Conservation (phyloP, 2,797 vertebrate genomes). For the Microctenopoma steveboyesi region DNA sequence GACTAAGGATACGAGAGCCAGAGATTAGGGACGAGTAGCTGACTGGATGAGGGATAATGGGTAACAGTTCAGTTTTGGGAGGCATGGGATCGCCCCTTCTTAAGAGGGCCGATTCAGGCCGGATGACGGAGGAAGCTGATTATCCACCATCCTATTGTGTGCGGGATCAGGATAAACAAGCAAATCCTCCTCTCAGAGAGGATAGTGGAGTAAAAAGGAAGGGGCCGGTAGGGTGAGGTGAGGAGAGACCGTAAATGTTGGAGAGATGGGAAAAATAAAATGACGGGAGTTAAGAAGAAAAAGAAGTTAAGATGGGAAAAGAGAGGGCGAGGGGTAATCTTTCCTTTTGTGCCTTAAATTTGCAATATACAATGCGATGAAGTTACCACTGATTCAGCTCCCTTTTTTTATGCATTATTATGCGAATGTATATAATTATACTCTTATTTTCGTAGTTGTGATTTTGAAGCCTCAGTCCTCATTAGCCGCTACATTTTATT, state of each 20-base stretch:
- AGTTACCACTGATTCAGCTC: slow-evolving; percentile 19
- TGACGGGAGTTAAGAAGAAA: background rate
- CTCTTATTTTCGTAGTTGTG: slow-evolving; percentile 21
- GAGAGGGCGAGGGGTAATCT: background rate
- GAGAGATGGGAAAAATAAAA: slow-evolving; percentile 15
- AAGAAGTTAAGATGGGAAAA: background rate
- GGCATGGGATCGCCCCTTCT: slow-evolving; percentile 56
- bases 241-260: slow-evolving; percentile 31
- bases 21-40: slow-evolving; percentile 68
- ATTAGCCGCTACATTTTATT: slow-evolving; percentile 53
- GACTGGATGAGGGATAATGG: slow-evolving; percentile 73
- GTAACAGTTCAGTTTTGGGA: slow-evolving; percentile 59
- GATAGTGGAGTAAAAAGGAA: slow-evolving; percentile 34
- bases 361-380: slow-evolving; percentile 53
- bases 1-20: slow-evolving; percentile 43
- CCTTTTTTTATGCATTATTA: slow-evolving; percentile 34
- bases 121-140: slow-evolving; percentile 75
- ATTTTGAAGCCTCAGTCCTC: slow-evolving; percentile 46
- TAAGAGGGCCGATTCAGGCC: slow-evolving; percentile 56
- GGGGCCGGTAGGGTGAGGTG: slow-evolving; percentile 37
- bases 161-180: slow-evolving; percentile 71
- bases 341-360: slow-evolving; percentile 43
- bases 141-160: slow-evolving; percentile 68
- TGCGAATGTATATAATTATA: slow-evolving; percentile 46
- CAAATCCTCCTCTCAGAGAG: slow-evolving; percentile 63